These are phyloP conservation scores for Coregonus sp. DNA, from an alignment of 2,797 vertebrate genomes.

Conservation along the genomic window DNA sequence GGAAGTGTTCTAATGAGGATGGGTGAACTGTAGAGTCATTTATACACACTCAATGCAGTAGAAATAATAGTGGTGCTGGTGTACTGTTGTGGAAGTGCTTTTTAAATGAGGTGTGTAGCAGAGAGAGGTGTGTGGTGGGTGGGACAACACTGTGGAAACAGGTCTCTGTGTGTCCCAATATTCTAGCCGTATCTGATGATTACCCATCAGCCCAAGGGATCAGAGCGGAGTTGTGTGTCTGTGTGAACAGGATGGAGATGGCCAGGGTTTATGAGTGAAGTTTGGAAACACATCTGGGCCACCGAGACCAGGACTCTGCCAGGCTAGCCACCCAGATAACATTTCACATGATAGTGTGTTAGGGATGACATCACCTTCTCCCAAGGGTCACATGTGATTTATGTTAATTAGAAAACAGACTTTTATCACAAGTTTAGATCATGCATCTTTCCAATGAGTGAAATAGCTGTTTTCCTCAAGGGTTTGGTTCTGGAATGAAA, in stretches of 20 bases:
- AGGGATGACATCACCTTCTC: neutral
- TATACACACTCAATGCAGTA: slow-evolving; percentile 53
- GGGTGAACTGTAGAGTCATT: slow-evolving; percentile 41
- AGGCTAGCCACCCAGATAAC: no score
- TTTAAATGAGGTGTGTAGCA: slow-evolving; percentile 25
- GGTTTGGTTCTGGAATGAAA: slow-evolving; percentile 22
- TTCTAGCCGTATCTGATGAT: slow-evolving; percentile 22
- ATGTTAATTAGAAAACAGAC: neutral
- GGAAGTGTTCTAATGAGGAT: slow-evolving; percentile 52
- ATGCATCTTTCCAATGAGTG: neutral
- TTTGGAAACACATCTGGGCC: slow-evolving; percentile 31
- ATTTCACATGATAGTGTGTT: neutral
- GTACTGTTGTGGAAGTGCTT: slow-evolving; percentile 17
- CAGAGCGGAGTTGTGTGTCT: slow-evolving; percentile 28
- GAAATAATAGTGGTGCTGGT: slow-evolving; percentile 50
- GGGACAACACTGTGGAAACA: neutral
- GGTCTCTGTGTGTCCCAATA: neutral
- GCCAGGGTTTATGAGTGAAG: slow-evolving; percentile 40
- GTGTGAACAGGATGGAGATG: slow-evolving; percentile 43
- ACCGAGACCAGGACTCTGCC: slow-evolving; percentile 24
- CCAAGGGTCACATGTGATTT: neutral
- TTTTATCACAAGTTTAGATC: neutral
- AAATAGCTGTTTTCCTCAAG: slow-evolving; percentile 6
- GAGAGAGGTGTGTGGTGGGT: slow-evolving; percentile 1
- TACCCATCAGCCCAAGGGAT: slow-evolving; percentile 50